Percentiles rank a stretch among this genome's conserved stretches.
phyloP scores from a whole-genome alignment of 1,140 invertebrate species.

The Brachionus rubens region DNA sequence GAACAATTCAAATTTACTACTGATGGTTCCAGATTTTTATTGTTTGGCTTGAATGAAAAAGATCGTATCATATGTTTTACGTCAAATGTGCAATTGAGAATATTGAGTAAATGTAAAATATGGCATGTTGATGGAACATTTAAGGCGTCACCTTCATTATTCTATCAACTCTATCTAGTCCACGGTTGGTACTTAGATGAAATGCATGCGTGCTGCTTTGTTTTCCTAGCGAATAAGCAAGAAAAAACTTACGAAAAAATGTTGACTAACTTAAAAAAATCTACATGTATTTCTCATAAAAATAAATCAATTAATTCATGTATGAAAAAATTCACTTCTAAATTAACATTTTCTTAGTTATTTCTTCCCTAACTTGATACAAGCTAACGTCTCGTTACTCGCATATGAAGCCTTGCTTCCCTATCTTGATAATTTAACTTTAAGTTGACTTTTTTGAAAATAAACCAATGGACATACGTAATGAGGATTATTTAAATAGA shows the following conservation, averaged over 20 bases:
- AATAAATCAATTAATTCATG: no score
- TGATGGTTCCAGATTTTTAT: slow-evolving; percentile 6
- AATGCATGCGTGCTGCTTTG: no score
- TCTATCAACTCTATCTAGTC: neutral
- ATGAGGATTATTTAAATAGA: no score
- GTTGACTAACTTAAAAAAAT: neutral
- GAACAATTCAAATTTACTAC: neutral
- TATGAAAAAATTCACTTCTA: neutral
- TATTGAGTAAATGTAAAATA: neutral
- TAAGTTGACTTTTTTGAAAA: no score
- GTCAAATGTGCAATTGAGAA: neutral
- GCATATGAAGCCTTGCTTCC: no score
- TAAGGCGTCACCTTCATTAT: neutral
- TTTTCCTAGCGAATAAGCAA: neutral
- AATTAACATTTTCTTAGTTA: no score
- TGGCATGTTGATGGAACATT: slow-evolving; percentile 23
- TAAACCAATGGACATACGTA: no score
- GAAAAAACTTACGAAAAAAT: neutral
- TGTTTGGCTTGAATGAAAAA: neutral
- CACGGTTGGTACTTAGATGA: neutral
- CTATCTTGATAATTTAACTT: no score
- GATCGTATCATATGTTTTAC: neutral
- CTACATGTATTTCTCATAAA: neutral
- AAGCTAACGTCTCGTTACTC: no score
- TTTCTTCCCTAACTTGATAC: no score